Evolutionary conservation across 2,888 invertebrate species (phyloP).

Genomic region (Aphodius sticticus): DNA sequence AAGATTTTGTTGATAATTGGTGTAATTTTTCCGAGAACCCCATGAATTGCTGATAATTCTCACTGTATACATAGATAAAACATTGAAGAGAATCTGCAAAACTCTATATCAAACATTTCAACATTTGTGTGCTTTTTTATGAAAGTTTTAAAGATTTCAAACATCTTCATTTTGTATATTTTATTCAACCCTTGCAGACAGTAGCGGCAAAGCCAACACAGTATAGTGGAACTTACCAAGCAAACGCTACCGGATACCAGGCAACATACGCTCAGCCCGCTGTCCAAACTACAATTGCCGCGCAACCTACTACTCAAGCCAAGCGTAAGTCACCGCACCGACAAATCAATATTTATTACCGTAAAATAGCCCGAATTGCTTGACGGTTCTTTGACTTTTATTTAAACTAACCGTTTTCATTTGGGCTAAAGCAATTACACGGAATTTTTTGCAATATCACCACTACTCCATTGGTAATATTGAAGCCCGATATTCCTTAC

Average conservation of each 20-base stretch:
- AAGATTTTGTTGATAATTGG: too few relatives aligned
- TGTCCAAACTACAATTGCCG: slow-evolving; percentile 65
- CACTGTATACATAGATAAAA: too few relatives aligned
- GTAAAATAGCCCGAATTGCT: slow-evolving; percentile 29
- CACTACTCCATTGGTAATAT: neutral
- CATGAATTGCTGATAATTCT: too few relatives aligned
- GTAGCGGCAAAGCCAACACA: slow-evolving; percentile 65
- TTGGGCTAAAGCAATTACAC: slow-evolving; percentile 24
- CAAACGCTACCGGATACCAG: slow-evolving; percentile 60
- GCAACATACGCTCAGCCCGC: slow-evolving; percentile 64
- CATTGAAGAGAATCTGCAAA: too few relatives aligned
- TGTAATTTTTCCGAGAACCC: too few relatives aligned
- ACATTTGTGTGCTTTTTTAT: too few relatives aligned
- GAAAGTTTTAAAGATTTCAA: neutral
- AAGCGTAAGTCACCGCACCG: slow-evolving; percentile 64
- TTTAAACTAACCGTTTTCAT: slow-evolving; percentile 32
- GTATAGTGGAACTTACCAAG: slow-evolving; percentile 69
- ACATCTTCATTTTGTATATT: neutral
- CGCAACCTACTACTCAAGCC: slow-evolving; percentile 64
- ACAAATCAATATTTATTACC: neutral
- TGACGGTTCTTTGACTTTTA: slow-evolving; percentile 27
- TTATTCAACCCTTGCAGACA: slow-evolving; percentile 48
- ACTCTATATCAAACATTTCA: too few relatives aligned
- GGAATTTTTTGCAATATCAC: slow-evolving; percentile 31
- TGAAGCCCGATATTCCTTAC: slow-evolving; percentile 31